phyloP scores from a whole-genome alignment of 2,888 invertebrate species.

The Dendrolimus pini region DNA sequence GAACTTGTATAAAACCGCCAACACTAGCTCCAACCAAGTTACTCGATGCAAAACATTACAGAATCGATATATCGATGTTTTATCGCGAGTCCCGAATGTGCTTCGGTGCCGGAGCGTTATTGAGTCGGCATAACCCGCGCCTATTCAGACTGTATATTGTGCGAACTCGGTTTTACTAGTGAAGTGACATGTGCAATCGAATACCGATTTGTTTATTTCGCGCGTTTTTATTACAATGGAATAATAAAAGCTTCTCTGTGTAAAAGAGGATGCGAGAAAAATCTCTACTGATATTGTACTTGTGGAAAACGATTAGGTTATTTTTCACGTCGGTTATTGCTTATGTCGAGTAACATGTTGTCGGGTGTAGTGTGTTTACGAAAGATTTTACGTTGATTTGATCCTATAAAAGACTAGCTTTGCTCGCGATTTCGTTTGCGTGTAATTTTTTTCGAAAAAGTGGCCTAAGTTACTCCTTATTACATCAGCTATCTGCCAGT shows the following conservation, averaged over 20 bases:
- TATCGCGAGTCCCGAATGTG: slow-evolving; percentile 8
- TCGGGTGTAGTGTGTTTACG: too few relatives aligned
- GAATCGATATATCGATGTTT: slow-evolving; percentile 12
- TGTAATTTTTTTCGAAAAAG: too few relatives aligned
- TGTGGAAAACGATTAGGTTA: not conserved
- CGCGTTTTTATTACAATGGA: slow-evolving; percentile 1
- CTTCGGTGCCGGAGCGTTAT: slow-evolving; percentile 4
- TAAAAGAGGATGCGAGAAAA: not conserved
- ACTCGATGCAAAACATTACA: not conserved
- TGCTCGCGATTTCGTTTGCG: too few relatives aligned
- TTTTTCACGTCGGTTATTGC: not conserved
- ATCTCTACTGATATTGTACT: not conserved
- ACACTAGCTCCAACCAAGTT: not conserved
- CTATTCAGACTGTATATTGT: slow-evolving; percentile 2
- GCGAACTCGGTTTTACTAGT: slow-evolving; percentile 8
- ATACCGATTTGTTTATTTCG: slow-evolving; percentile 2
- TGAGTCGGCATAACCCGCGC: slow-evolving; percentile 3
- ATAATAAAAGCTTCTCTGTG: not conserved
- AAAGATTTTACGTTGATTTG: too few relatives aligned
- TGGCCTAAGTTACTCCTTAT: too few relatives aligned
- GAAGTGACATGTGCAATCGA: slow-evolving; percentile 14
- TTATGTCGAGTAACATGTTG: too few relatives aligned
- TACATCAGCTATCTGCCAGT: too few relatives aligned
- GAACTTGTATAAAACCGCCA: too few relatives aligned
- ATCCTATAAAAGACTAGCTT: too few relatives aligned